phyloP scores from a whole-genome alignment of 2,113 vertebrate species.

The Rafetus swinhoei region DNA sequence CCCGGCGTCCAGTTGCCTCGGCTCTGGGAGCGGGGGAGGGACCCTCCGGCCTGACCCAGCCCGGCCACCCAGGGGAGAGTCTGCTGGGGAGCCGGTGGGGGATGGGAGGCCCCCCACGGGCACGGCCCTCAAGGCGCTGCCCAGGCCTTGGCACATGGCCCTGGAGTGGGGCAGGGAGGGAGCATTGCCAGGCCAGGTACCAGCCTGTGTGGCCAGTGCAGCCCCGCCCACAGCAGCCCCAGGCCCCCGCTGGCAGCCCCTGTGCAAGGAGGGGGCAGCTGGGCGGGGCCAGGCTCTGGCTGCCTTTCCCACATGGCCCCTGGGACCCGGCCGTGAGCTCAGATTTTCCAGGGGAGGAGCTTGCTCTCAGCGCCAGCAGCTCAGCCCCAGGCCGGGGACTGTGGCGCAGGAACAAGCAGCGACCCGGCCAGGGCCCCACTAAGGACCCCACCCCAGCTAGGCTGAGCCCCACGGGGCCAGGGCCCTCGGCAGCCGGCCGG shows the following conservation, averaged over 20 bases:
- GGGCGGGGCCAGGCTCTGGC: too few relatives aligned
- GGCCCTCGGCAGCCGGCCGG: fast-evolving
- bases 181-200: neutral
- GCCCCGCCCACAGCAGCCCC: neutral
- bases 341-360: slow-evolving; percentile 10
- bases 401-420: too few relatives aligned
- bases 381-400: too few relatives aligned
- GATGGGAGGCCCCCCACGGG: neutral
- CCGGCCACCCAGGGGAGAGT: neutral
- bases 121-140: too few relatives aligned
- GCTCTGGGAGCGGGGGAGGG: fast-evolving
- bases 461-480: neutral
- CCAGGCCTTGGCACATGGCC: too few relatives aligned
- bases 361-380: neutral
- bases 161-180: neutral
- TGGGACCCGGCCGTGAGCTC: neutral
- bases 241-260: neutral
- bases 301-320: neutral
- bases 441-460: fast-evolving
- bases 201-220: too few relatives aligned
- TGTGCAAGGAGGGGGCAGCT: too few relatives aligned
- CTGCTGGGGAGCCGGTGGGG: neutral
- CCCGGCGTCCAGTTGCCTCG: fast-evolving
- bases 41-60: fast-evolving
- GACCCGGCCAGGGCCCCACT: too few relatives aligned